Evolutionary conservation across 2,888 invertebrate genomes (phyloP).

Genomic region (Pilophorus perplexus): DNA sequence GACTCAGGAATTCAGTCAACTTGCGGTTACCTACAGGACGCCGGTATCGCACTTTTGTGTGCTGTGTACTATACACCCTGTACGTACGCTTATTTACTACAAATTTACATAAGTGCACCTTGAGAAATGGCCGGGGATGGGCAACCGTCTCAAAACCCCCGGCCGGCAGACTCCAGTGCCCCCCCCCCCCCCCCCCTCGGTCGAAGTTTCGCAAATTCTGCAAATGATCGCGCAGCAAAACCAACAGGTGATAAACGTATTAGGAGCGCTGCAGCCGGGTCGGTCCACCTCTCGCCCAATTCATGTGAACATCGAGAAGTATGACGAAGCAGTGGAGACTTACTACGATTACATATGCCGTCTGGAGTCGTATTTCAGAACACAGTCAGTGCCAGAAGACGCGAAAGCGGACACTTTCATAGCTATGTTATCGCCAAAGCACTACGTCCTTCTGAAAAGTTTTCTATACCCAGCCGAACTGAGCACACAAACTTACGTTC

Average conservation of each 20-base stretch:
- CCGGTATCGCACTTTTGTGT: too few relatives aligned
- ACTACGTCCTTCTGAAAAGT: slow-evolving; percentile 15
- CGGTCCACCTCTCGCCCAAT: not conserved
- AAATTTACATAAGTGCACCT: too few relatives aligned
- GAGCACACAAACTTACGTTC: not conserved
- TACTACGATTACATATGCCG: slow-evolving; percentile 16
- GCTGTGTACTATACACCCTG: too few relatives aligned
- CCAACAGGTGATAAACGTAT: slow-evolving; percentile 3
- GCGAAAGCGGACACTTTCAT: slow-evolving; percentile 15
- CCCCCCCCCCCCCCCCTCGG: not conserved
- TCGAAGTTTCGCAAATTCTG: not conserved
- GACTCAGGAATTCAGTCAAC: too few relatives aligned
- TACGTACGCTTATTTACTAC: too few relatives aligned
- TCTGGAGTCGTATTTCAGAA: slow-evolving; percentile 12
- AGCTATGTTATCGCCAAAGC: slow-evolving; percentile 11
- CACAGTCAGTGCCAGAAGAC: slow-evolving; percentile 7
- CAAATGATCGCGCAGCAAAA: slow-evolving; percentile 9
- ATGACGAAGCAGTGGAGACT: slow-evolving; percentile 19
- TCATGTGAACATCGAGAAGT: slow-evolving; percentile 19
- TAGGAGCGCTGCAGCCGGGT: slow-evolving; percentile 2
- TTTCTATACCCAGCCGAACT: slow-evolving; percentile 10
- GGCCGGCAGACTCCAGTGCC: too few relatives aligned
- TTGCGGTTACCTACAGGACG: too few relatives aligned
- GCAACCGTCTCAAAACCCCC: too few relatives aligned
- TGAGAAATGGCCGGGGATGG: slow-evolving; percentile 3